A percentile compares a stretch with the other conserved stretches of the same genome.
phyloP scores from a whole-genome alignment of 2,113 vertebrate species.

The Zeus faber region DNA sequence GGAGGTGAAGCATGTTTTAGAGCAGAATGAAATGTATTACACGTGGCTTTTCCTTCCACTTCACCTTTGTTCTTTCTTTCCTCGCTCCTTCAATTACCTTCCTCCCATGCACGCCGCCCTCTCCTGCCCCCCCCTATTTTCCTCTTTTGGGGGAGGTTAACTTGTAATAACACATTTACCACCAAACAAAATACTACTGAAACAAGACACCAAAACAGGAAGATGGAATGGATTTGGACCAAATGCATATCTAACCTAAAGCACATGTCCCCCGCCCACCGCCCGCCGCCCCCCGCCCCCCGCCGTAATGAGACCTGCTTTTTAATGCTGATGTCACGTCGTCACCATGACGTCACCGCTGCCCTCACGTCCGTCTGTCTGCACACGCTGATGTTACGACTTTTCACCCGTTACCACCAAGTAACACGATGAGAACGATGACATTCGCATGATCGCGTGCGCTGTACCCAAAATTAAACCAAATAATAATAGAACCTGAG shows the following conservation, averaged over 20 bases:
- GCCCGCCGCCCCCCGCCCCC: neutral
- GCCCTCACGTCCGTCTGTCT: constrained; percentile 16
- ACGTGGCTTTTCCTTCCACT: constrained; percentile 61
- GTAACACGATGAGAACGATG: no score
- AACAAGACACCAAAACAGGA: no score
- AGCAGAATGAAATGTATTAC: constrained; percentile 11
- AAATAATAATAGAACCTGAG: no score
- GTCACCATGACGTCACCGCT: constrained; percentile 41
- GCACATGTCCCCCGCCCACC: constrained; percentile 45
- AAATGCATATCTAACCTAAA: constrained; percentile 67
- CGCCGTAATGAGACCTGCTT: constrained; percentile 29
- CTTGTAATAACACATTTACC: no score
- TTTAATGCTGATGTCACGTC: constrained; percentile 49
- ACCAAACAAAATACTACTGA: no score
- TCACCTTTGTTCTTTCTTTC: neutral
- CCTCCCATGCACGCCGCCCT: constrained; percentile 4
- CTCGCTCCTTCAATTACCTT: constrained; percentile 1
- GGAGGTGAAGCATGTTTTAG: constrained; percentile 4
- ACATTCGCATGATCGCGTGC: no score
- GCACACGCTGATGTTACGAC: no score
- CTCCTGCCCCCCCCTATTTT: neutral
- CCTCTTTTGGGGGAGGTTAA: no score
- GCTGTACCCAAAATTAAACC: no score
- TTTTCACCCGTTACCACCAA: constrained; percentile 14
- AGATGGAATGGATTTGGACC: no score